Conservation (phyloP, 2,113 vertebrate genomes). For the Periophthalmodon schlosseri region DNA sequence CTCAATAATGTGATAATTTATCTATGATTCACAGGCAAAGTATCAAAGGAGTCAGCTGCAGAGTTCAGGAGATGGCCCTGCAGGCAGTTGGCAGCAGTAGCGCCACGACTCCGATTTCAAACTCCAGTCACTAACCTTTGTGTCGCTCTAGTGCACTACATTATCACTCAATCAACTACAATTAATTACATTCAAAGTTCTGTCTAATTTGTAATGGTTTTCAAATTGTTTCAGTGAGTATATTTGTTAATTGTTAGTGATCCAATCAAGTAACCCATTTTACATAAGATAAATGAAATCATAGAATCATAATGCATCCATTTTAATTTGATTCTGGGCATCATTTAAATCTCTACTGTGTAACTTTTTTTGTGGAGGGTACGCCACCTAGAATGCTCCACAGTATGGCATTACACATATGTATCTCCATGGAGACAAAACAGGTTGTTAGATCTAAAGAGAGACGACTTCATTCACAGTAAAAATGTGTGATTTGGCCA, state of each 20-base stretch:
- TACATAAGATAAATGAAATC: not conserved
- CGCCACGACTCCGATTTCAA: slow-evolving; percentile 29
- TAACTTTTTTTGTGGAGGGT: not conserved
- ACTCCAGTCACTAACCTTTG: slow-evolving; percentile 23
- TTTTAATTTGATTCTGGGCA: not conserved
- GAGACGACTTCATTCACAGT: too few relatives aligned
- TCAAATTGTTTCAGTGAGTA: not conserved
- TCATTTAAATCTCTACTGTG: not conserved
- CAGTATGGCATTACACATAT: not conserved
- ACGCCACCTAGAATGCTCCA: not conserved
- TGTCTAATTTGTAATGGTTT: not conserved
- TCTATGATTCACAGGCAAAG: slow-evolving; percentile 47
- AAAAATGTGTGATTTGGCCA: too few relatives aligned
- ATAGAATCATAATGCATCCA: too few relatives aligned
- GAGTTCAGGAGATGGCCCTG: slow-evolving; percentile 52
- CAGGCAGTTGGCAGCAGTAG: slow-evolving; percentile 54
- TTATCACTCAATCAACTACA: slow-evolving; percentile 1
- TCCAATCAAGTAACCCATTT: not conserved
- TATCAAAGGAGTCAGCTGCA: slow-evolving; percentile 50
- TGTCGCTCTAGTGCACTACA: not conserved
- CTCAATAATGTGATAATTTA: slow-evolving; percentile 52
- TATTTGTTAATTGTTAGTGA: not conserved
- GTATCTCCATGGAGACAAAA: too few relatives aligned
- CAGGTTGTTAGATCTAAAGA: too few relatives aligned
- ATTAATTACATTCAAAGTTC: not conserved